Percentiles rank a stretch among this genome's conserved stretches.
These are phyloP conservation scores for Thaumetopoea pityocampa DNA, from an alignment of 1,140 invertebrate genomes.

Conservation along the genomic window DNA sequence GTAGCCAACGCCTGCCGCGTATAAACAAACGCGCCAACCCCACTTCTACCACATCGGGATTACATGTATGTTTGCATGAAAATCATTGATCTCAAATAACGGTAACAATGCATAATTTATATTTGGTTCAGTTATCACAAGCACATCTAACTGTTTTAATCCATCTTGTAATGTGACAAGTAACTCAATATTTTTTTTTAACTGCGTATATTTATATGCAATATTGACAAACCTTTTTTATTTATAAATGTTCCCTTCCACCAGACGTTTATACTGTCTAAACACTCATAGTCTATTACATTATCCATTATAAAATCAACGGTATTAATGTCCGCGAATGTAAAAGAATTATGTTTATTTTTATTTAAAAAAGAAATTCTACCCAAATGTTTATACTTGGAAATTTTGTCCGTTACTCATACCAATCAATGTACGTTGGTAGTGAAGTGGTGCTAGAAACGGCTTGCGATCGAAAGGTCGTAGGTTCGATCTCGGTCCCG, in stretches of 20 bases:
- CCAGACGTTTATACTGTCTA: too few species aligned
- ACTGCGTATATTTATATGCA: constrained; percentile 14
- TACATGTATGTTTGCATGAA: constrained; percentile 8
- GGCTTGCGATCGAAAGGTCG: too few species aligned
- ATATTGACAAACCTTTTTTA: constrained; percentile 1
- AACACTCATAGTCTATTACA: too few species aligned
- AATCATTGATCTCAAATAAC: neutral
- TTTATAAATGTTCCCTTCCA: neutral
- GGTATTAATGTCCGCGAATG: too few species aligned
- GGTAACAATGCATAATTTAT: neutral
- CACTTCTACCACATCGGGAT: constrained; percentile 3
- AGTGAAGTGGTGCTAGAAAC: too few species aligned
- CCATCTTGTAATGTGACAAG: constrained; percentile 10
- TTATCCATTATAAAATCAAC: too few species aligned
- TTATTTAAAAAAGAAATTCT: too few species aligned
- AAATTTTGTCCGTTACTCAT: too few species aligned
- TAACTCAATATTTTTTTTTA: constrained; percentile 15
- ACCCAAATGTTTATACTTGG: too few species aligned
- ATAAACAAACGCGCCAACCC: constrained; percentile 14
- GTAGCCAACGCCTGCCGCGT: neutral
- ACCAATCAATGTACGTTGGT: too few species aligned
- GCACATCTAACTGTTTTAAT: constrained; percentile 9
- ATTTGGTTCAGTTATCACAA: constrained; percentile 15
- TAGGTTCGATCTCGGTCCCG: too few species aligned
- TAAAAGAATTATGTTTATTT: too few species aligned